These are phyloP conservation scores for Nanorana parkeri DNA, from an alignment of 2,113 vertebrate species.

Conservation along the genomic window DNA sequence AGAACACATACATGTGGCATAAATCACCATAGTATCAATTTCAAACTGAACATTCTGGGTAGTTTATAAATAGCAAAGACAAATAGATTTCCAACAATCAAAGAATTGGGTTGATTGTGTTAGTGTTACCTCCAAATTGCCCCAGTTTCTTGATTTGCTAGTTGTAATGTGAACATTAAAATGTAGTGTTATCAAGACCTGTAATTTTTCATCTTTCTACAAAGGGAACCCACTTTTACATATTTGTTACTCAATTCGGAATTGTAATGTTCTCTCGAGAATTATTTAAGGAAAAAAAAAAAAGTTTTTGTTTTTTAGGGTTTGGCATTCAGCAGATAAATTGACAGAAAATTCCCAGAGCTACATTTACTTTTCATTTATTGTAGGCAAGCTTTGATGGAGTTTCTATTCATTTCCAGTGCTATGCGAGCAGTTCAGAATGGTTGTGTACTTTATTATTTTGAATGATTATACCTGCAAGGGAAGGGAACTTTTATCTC, in stretches of 20 bases:
- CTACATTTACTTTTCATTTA: conserved; percentile 17
- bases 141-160: neutral
- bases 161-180: conserved; percentile 3
- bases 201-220: conserved; percentile 3
- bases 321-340: neutral
- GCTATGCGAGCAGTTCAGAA: neutral
- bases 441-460: conserved; percentile 1
- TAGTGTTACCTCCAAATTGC: neutral
- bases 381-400: neutral
- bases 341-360: neutral
- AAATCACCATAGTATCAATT: conserved; percentile 9
- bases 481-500: too few species aligned
- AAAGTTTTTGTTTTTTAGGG: neutral
- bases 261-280: conserved; percentile 8
- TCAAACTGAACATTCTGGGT: neutral
- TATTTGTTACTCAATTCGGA: neutral
- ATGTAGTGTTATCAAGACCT: conserved; percentile 8
- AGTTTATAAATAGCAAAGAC: conserved; percentile 13
- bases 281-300: neutral
- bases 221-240: neutral
- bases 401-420: conserved; percentile 2
- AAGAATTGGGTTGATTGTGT: neutral
- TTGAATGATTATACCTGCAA: too few species aligned
- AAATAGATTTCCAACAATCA: neutral
- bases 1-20: conserved; percentile 8